Percentiles rank a stretch among this genome's conserved stretches.
These are phyloP conservation scores for Mixornis gularis DNA, from an alignment of 2,113 vertebrate species.

Conservation along the genomic window DNA sequence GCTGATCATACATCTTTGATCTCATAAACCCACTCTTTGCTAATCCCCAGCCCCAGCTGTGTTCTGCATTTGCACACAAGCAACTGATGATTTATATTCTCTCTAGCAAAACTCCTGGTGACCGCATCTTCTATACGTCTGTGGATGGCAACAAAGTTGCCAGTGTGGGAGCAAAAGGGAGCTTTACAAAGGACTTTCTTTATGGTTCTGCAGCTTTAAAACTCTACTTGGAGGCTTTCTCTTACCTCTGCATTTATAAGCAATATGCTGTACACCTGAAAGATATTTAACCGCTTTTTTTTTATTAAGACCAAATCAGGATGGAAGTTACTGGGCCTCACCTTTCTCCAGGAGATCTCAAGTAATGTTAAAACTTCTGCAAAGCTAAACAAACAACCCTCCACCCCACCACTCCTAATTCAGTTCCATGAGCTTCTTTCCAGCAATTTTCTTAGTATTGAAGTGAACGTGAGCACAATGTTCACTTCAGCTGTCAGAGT, in stretches of 20 bases:
- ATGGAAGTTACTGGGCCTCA: background rate
- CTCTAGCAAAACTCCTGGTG: background rate
- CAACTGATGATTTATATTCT: background rate
- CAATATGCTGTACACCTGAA: background rate
- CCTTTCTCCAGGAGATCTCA: background rate
- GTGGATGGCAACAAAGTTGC: background rate
- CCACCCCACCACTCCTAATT: rapidly evolving
- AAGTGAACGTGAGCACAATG: rapidly evolving
- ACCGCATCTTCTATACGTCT: background rate
- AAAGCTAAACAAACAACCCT: background rate
- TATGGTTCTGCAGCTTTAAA: background rate
- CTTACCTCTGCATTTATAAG: background rate
- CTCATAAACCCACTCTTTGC: background rate
- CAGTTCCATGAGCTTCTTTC: background rate
- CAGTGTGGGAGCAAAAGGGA: background rate
- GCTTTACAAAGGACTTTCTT: background rate
- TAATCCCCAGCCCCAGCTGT: background rate
- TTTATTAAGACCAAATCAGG: background rate
- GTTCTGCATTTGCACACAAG: background rate
- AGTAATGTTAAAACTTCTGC: background rate
- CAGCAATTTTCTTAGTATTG: background rate
- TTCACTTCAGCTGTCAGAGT: background rate
- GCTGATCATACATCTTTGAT: background rate
- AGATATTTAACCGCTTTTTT: background rate
- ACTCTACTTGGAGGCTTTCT: background rate